Conservation (phyloP, 1,140 invertebrate species). For the Helicoverpa zea region DNA sequence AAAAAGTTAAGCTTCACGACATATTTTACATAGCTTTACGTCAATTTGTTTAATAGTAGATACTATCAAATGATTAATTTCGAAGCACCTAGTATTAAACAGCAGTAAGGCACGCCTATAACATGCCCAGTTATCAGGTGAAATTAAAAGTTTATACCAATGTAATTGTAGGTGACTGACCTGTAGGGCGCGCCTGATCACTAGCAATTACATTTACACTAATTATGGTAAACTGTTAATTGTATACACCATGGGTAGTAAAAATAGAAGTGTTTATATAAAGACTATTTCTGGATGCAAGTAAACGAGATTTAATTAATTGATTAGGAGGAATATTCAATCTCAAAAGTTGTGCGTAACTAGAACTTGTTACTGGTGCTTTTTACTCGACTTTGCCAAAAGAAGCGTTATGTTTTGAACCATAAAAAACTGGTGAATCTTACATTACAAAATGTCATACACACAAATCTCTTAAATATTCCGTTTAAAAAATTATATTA, state of each 20-base stretch:
- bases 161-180: constrained; percentile 21
- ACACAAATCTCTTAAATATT: too few species aligned
- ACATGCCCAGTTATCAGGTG: neutral
- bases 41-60: too few species aligned
- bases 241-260: neutral
- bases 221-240: constrained; percentile 6
- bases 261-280: neutral
- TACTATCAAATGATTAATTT: neutral
- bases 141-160: neutral
- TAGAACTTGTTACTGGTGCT: too few species aligned
- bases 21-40: too few species aligned
- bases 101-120: neutral
- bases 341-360: too few species aligned
- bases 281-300: neutral
- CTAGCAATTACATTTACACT: neutral
- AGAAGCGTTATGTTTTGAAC: too few species aligned
- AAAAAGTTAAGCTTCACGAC: too few species aligned
- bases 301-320: neutral
- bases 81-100: neutral
- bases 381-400: too few species aligned
- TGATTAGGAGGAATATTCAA: too few species aligned
- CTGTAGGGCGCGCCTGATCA: neutral
- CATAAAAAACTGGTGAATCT: too few species aligned
- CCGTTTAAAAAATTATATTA: too few species aligned
- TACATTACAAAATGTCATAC: too few species aligned